Evolutionary conservation across 2,797 vertebrate genomes (phyloP).

Genomic region (Poecilia picta): DNA sequence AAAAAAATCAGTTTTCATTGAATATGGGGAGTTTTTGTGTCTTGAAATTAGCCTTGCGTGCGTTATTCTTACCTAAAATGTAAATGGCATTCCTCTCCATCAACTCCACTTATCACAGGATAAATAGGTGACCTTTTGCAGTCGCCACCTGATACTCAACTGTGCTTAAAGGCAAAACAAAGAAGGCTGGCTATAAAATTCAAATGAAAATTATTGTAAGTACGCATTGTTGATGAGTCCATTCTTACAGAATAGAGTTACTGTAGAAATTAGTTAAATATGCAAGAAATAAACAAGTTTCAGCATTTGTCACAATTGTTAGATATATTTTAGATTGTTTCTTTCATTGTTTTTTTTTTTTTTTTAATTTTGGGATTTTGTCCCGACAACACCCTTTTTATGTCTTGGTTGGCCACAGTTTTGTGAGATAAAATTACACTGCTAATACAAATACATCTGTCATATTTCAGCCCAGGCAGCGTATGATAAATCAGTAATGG

Average conservation of each 20-base stretch:
- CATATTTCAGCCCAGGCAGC: constrained; percentile 46
- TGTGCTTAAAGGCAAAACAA: constrained; percentile 38
- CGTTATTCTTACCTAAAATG: constrained; percentile 46
- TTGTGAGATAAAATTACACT: constrained; percentile 35
- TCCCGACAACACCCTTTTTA: constrained; percentile 8
- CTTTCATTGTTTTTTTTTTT: not conserved
- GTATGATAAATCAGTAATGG: constrained; percentile 77
- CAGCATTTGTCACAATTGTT: not conserved
- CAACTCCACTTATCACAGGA: constrained; percentile 48
- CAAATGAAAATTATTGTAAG: not conserved
- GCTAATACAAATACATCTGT: constrained; percentile 42
- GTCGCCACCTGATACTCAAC: constrained; percentile 49
- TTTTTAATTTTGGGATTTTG: not conserved
- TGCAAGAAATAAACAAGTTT: not conserved
- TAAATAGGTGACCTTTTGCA: constrained; percentile 72
- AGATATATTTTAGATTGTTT: not conserved
- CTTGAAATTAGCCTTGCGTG: constrained; percentile 22
- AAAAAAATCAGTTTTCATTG: constrained; percentile 1
- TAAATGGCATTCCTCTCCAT: constrained; percentile 72
- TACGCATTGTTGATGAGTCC: not conserved
- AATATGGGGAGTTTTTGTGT: constrained; percentile 2
- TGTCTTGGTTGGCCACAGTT: constrained; percentile 33
- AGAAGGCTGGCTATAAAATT: constrained; percentile 11
- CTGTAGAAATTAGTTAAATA: not conserved
- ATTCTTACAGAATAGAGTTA: not conserved